Evolutionary conservation across 2,888 invertebrate species (phyloP), one percentile per base, ranked within the genome.

Genomic region (Monoplex corrugatus): DNA sequence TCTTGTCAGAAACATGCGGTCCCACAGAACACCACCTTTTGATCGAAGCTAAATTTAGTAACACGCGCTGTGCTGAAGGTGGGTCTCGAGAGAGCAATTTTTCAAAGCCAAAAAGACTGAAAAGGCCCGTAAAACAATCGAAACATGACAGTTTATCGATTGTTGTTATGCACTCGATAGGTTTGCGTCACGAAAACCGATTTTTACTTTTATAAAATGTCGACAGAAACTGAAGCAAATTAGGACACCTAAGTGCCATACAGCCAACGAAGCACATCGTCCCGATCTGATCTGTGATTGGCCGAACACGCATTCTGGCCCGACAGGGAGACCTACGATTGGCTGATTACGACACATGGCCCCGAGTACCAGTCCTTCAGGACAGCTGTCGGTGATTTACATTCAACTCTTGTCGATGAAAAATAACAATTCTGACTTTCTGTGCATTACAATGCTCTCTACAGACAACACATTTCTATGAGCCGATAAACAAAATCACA

Each of bases 1-100:
- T 93, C 93, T 92, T 93, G 93, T 91, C 92, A 91, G 92, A 92
- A 92, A 92, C 92, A 92, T 92, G 93, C 92, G 92, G 93, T 91
- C 93, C 93, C 91, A 91, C 89, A 85, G 89, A 87, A 78, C 91
- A 87, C 90, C 90, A 89, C 91, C 89, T 86, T 90, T 90, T 88
- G 89, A 89, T 89, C 89, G 89, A 87, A 87, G 89, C 92, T 92
- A 92, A 89, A 88, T 90, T 89, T 92, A 92, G 92, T 90, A 92
- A 91, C 91, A 90, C 86, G 38, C 45, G 88, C 68, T 92, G 90
- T 91, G 89, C 89, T 90, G 89, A 91, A 89, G 91, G 92, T 91
- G 38, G 89, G 89, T 89, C 89, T 89, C 89, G 90, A 90, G 89
- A 72, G 44, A 86, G 38, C n/a, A 0, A 32, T 80, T 89, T 83